phyloP scores from a whole-genome alignment of 2,888 invertebrate genomes.

The Dione vanillae region DNA sequence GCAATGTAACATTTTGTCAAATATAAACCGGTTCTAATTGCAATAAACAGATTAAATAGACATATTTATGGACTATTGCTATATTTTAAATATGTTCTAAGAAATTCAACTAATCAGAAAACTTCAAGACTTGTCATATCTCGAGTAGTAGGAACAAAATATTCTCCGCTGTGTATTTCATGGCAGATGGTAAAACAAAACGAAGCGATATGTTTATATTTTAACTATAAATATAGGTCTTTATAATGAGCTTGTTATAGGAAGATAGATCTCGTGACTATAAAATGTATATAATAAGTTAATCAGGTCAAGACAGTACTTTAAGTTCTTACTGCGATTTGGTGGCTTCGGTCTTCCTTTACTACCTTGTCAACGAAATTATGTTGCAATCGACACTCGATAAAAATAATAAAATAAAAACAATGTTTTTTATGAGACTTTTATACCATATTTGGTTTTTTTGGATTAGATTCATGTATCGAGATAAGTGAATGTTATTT shows the following conservation, averaged over 20 bases:
- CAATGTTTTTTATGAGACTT: too few species aligned
- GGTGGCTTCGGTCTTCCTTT: too few species aligned
- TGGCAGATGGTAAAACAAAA: not conserved
- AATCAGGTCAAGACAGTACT: too few species aligned
- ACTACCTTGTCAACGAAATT: too few species aligned
- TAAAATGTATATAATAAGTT: too few species aligned
- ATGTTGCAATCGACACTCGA: too few species aligned
- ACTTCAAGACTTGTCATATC: not conserved
- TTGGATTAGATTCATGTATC: too few species aligned
- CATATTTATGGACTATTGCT: not conserved
- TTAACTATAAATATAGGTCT: not conserved
- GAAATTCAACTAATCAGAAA: conserved; percentile 1
- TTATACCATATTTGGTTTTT: too few species aligned
- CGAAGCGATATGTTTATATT: not conserved
- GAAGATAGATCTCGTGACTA: not conserved
- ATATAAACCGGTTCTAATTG: not conserved
- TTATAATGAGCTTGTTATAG: not conserved
- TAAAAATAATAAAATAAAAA: too few species aligned
- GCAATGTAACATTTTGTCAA: not conserved
- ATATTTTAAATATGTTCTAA: not conserved
- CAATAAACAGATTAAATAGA: not conserved
- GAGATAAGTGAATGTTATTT: too few species aligned
- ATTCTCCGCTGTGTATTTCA: not conserved
- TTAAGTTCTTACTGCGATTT: too few species aligned
- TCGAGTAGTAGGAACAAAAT: not conserved